Evolutionary conservation across 2,797 vertebrate genomes (phyloP).

Genomic region (Antennarius maculatus): DNA sequence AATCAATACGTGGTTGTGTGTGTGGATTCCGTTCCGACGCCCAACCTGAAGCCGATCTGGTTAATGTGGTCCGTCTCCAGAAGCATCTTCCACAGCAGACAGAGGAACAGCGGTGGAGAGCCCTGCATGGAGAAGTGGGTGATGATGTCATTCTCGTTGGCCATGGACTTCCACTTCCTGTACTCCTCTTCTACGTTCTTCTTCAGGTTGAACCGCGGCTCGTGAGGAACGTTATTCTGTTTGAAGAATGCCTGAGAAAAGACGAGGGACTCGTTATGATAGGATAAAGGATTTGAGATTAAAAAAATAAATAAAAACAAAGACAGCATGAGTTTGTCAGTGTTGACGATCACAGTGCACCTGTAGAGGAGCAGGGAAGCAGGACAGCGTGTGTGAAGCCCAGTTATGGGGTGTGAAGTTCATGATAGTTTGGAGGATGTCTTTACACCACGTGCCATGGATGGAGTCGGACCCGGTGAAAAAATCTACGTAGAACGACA

Average conservation of each 20-base stretch:
- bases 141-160: conserved; percentile 95
- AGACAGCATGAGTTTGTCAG: not conserved
- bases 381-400: conserved; percentile 97
- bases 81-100: conserved; percentile 99
- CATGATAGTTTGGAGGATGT: conserved; percentile 99
- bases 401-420: conserved; percentile 98
- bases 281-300: not conserved
- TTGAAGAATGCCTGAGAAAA: conserved; percentile 92
- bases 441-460: conserved; percentile 99
- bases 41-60: conserved; percentile 88
- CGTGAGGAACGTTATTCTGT: conserved; percentile 98
- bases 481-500: conserved; percentile 84
- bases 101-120: conserved; percentile 95
- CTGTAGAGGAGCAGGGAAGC: conserved; percentile 97
- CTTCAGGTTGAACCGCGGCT: conserved; percentile 98
- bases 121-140: conserved; percentile 95
- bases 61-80: conserved; percentile 98
- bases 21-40: not conserved
- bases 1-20: too few species aligned
- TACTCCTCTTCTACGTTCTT: conserved; percentile 99
- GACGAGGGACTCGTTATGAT: not conserved
- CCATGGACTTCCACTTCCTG: conserved; percentile 99
- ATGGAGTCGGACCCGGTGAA: conserved; percentile 98
- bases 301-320: not conserved
- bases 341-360: conserved; percentile 39